Evolutionary conservation across 2,888 invertebrate species (phyloP).

Genomic region (Caenorhabditis drosophilae): DNA sequence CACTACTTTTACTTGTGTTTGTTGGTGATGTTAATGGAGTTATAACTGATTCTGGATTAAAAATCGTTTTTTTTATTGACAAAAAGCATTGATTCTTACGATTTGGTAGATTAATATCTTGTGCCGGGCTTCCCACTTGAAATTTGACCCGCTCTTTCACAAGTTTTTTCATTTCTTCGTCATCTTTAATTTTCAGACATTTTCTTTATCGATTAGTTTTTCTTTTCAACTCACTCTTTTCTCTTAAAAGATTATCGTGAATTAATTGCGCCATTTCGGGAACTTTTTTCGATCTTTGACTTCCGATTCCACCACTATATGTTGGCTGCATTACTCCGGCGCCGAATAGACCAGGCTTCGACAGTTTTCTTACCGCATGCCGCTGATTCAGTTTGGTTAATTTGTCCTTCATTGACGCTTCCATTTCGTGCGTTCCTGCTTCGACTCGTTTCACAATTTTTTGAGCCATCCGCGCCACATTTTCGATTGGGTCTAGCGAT

Average conservation of each 20-base stretch:
- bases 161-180: too few species aligned
- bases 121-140: constrained; percentile 26
- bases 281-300: not conserved
- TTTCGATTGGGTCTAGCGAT: constrained; percentile 85
- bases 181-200: too few species aligned
- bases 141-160: too few species aligned
- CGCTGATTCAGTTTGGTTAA: not conserved
- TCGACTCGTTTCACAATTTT: constrained; percentile 75
- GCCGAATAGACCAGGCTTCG: not conserved
- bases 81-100: not conserved
- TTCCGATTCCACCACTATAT: too few species aligned
- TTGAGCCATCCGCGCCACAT: constrained; percentile 78
- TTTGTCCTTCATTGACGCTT: not conserved
- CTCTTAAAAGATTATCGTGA: too few species aligned
- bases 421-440: constrained; percentile 25
- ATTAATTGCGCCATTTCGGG: too few species aligned
- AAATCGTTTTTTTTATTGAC: not conserved
- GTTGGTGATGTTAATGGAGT: not conserved
- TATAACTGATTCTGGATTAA: not conserved
- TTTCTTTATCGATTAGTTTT: too few species aligned
- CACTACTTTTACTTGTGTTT: not conserved
- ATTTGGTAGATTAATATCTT: not conserved
- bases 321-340: not conserved
- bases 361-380: not conserved
- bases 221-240: too few species aligned